Conservation (phyloP, 2,113 vertebrate genomes). For the Megalops atlanticus region DNA sequence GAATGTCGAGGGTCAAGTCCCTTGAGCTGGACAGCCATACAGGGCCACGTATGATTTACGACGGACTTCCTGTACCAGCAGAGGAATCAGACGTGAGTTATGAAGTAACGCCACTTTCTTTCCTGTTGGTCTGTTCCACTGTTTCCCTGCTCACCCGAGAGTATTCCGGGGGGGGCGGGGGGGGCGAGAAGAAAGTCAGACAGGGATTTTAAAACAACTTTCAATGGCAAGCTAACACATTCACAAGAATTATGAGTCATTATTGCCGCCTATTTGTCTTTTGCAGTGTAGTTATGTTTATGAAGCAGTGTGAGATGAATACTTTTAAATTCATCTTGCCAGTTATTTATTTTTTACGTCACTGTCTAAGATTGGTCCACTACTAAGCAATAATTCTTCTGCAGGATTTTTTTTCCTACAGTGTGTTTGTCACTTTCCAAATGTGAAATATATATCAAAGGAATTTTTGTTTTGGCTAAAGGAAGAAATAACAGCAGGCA, state of each 20-base stretch:
- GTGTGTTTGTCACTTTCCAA: too few relatives aligned
- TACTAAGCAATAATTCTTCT: too few relatives aligned
- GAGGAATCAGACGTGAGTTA: conserved; percentile 14
- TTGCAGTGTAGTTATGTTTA: neutral
- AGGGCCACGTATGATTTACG: conserved; percentile 46
- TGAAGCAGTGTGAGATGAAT: neutral
- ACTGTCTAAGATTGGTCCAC: too few relatives aligned
- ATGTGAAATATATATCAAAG: too few relatives aligned
- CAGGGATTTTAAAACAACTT: neutral
- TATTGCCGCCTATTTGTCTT: neutral
- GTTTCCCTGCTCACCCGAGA: conserved; percentile 5
- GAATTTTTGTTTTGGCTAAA: too few relatives aligned
- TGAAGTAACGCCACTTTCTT: conserved; percentile 35
- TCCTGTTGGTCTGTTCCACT: conserved; percentile 26
- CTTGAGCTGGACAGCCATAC: conserved; percentile 40
- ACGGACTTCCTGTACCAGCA: conserved; percentile 46
- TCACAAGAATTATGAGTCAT: neutral
- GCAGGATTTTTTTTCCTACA: too few relatives aligned
- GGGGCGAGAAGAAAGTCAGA: neutral
- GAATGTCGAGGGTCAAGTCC: conserved; percentile 34
- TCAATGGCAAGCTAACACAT: neutral
- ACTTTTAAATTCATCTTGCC: conserved; percentile 9
- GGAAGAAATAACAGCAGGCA: too few relatives aligned
- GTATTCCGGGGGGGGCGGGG: conserved; percentile 5
- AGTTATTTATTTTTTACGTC: neutral